Base-by-base conservation (phyloP, 2,113 vertebrate genomes). In the Chlorocebus sabaeus region DNA sequence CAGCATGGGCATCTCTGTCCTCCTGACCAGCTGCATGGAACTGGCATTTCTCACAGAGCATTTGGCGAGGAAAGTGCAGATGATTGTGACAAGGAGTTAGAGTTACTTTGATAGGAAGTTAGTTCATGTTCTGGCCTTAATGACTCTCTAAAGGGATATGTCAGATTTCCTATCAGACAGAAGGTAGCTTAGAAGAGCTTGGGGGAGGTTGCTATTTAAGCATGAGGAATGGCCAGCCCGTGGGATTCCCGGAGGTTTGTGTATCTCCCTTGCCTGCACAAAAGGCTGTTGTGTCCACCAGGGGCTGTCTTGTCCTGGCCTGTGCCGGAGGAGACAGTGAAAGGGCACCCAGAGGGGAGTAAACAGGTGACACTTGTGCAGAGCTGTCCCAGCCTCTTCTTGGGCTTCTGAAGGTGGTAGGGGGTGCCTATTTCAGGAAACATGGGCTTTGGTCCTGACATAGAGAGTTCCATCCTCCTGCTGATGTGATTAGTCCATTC, bases 301-400 rank as follows among this genome's bases (percentile, higher is more conserved):
- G 55, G 50, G 22, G 25, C 75, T 17, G 4, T 5, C 23, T 35
- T 5, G 40, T 5, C 14, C 38, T 32, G 55, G 35, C 14, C 50
- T 35, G n/a, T 40, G 16, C n/a, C 3, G 0, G 10, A 48, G 40
- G 9, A 64, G n/a, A 45, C 2, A 6, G 6, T 2, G 5, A 70
- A 30, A 86, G 73, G 25, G 27, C 61, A 57, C 9, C 13, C 13
- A 27, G 40, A 32, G 12, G 6, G 8, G 13, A 38, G 7, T 8
- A 73, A 12, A 20, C 27, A 17, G 50, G 20, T 1, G 6, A 10
- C 10, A n/a, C 25, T 70, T 13, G 40, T 0, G 10, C 17, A 12
- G 30, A 76, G 55, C 7, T 68, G 11, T 13, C 10, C 14, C 9
- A 23, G 10, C 35, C 3, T 8, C 23, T 59, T 59, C 40, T 9